Base-by-base conservation (phyloP, 2,797 vertebrate genomes). In the Oceanodroma leucorhoa region DNA sequence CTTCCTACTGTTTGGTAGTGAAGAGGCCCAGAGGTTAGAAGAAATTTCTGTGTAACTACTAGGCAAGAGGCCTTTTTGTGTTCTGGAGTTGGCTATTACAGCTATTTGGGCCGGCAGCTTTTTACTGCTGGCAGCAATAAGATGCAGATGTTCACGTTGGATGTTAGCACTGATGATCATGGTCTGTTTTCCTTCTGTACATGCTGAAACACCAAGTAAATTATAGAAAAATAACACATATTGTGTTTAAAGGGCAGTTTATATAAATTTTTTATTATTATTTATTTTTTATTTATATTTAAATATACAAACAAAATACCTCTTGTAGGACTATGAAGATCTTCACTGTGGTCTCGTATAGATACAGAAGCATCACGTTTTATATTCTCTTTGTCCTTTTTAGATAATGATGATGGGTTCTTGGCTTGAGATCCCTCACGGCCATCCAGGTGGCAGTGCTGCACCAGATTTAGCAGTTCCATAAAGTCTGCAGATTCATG, bases 11-110 rank as follows among this genome's bases (percentile, higher is more conserved):
- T 91, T 83, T 51, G 43, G 9, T 58, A 60, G 34, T 4, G 19
- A 90, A 78, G 69, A 81, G 89, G 38, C 73, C 11, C 75, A 94
- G 72, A 71, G 69, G 54, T 94, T 53, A 91, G 78, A 91, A 80
- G 64, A 46, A n/a, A 82, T 84, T 84, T 87, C 29, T 34, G 3
- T 46, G 14, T 55, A 41, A 54, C 57, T 61, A 29, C 34, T n/a
- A 82, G 29, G 53, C 11, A 83, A 71, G 45, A 67, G 46, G 5
- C 3, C 2, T 40, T 62, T 84, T 85, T 78, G 16, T 58, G 27
- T 89, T 87, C 72, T 81, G 65, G 45, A 78, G 41, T 18, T 92
- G 75, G 82, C 27, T 83, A 70, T 77, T 73, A 79, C 17, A 87
- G 45, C 53, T 87, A 26, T 87, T 84, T 75, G 38, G 34, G 27